phyloP scores from a whole-genome alignment of 2,888 invertebrate species.

The Cryptophagus acutangulus region DNA sequence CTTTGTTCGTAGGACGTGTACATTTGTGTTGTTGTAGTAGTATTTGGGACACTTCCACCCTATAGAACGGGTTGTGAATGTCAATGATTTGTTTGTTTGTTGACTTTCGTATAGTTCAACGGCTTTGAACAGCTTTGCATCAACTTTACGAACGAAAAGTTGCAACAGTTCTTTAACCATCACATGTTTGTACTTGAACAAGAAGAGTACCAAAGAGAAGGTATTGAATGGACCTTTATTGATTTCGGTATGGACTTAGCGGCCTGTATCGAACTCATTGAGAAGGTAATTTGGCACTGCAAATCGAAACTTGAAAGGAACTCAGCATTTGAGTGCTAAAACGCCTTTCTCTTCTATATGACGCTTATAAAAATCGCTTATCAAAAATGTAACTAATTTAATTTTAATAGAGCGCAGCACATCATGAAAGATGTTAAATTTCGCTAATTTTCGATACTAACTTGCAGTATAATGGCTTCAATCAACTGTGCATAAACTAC shows the following conservation, averaged over 20 bases:
- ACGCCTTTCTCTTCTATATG: constrained; percentile 3
- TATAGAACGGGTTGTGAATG: constrained; percentile 30
- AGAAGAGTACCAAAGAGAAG: constrained; percentile 87
- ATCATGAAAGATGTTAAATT: background rate
- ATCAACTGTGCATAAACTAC: constrained; percentile 95
- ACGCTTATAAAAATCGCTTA: constrained; percentile 5
- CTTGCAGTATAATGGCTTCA: constrained; percentile 84
- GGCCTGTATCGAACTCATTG: constrained; percentile 74
- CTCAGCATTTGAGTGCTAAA: constrained; percentile 10
- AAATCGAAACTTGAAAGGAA: no score
- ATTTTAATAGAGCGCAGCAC: no score
- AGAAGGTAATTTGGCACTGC: constrained; percentile 70
- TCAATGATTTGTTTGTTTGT: constrained; percentile 32
- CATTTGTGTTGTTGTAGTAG: constrained; percentile 18
- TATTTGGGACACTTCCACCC: constrained; percentile 29
- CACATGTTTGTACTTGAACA: constrained; percentile 93
- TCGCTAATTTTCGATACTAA: constrained; percentile 13
- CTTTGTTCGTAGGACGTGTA: constrained; percentile 5
- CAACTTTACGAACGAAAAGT: constrained; percentile 91
- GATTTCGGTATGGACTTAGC: constrained; percentile 91
- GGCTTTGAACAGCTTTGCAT: constrained; percentile 92
- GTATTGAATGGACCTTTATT: constrained; percentile 89
- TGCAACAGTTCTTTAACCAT: constrained; percentile 93
- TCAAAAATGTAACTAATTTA: background rate
- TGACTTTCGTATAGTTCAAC: constrained; percentile 61